Percentiles rank a stretch among this genome's conserved stretches.
Conservation (phyloP, 2,888 invertebrate species). For the Maniola hyperantus region DNA sequence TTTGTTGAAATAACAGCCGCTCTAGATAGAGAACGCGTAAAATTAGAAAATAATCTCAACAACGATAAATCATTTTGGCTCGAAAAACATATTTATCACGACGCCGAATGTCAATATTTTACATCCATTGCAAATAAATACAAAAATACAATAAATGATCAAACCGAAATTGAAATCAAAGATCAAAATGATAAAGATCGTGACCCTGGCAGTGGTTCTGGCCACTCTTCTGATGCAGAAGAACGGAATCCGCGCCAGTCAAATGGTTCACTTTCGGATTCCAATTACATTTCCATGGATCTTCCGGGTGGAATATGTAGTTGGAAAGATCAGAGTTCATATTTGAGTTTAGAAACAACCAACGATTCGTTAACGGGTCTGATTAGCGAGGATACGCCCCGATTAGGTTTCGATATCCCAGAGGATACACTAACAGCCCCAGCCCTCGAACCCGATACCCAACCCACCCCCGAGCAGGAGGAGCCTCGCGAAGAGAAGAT, state of each 20-base stretch:
- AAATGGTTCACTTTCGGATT: slow-evolving; percentile 66
- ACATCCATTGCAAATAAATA: slow-evolving; percentile 75
- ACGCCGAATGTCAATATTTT: slow-evolving; percentile 85
- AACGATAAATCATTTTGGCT: slow-evolving; percentile 83
- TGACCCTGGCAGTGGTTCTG: slow-evolving; percentile 84
- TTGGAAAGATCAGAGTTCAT: slow-evolving; percentile 92
- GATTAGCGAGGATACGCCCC: slow-evolving; percentile 48
- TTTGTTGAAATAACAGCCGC: slow-evolving; percentile 38
- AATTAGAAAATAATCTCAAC: slow-evolving; percentile 58
- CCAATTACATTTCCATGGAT: slow-evolving; percentile 87
- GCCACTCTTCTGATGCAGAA: slow-evolving; percentile 76
- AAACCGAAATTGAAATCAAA: slow-evolving; percentile 50
- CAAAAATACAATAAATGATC: slow-evolving; percentile 54
- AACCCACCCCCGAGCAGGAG: slow-evolving; percentile 73
- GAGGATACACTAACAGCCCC: slow-evolving; percentile 80
- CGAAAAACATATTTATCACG: slow-evolving; percentile 84
- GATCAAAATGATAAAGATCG: slow-evolving; percentile 84
- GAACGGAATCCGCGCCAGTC: slow-evolving; percentile 53
- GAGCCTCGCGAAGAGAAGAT: slow-evolving; percentile 54
- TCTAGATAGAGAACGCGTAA: slow-evolving; percentile 24
- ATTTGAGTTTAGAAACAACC: slow-evolving; percentile 84
- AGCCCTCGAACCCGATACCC: slow-evolving; percentile 70
- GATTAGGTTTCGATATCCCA: slow-evolving; percentile 54
- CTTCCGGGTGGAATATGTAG: slow-evolving; percentile 91
- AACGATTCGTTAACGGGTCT: slow-evolving; percentile 51